Evolutionary conservation across 2,113 vertebrate species (phyloP).

Genomic region (Hydropotes inermis): DNA sequence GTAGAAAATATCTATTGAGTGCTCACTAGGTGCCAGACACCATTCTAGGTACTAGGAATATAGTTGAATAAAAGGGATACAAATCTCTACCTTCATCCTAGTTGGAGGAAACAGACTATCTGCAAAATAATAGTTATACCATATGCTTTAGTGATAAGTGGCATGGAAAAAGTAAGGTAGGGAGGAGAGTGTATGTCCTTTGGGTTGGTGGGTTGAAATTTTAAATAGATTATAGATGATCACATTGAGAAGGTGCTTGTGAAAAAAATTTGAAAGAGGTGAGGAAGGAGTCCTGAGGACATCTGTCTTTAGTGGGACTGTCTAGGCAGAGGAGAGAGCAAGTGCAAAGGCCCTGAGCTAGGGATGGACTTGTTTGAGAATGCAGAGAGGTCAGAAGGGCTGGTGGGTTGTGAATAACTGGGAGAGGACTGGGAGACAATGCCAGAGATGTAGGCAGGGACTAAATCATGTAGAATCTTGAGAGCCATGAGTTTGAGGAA

Average conservation of each 20-base stretch:
- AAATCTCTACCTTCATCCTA: background rate
- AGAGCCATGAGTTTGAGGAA: background rate
- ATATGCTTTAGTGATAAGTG: background rate
- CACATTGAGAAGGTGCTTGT: background rate
- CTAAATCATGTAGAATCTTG: background rate
- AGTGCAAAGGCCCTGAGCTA: background rate
- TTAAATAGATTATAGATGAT: background rate
- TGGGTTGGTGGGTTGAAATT: background rate
- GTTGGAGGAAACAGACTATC: background rate
- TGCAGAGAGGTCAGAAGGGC: background rate
- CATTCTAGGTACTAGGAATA: background rate
- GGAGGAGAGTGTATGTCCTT: background rate
- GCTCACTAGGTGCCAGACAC: background rate
- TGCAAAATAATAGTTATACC: background rate
- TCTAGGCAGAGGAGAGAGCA: background rate
- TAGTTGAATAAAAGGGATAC: background rate
- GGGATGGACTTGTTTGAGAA: background rate
- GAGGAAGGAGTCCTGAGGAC: background rate
- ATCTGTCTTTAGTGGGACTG: background rate
- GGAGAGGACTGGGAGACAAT: background rate
- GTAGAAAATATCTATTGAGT: background rate
- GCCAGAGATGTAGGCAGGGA: background rate
- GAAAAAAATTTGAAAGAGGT: background rate
- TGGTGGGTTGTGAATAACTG: background rate
- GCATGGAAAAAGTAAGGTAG: background rate